A percentile compares a stretch with the other conserved stretches of the same genome.
phyloP scores from a whole-genome alignment of 2,797 vertebrate genomes.

The Ctenopoma multispine region DNA sequence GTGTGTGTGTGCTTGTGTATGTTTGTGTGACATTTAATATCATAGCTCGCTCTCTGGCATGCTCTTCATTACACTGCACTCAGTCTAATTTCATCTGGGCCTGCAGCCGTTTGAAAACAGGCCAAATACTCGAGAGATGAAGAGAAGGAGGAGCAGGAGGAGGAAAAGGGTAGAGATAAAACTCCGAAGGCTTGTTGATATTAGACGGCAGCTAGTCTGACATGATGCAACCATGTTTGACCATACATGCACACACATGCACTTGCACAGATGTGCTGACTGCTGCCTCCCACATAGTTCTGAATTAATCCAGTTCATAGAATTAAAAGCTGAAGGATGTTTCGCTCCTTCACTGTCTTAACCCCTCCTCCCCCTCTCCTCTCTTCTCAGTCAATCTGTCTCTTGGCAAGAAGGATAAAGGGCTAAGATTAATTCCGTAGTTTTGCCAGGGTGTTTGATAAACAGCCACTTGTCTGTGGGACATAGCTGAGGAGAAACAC shows the following conservation, averaged over 20 bases:
- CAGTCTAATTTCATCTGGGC: conserved; percentile 77
- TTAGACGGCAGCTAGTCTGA: conserved; percentile 64
- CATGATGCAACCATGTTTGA: conserved; percentile 49
- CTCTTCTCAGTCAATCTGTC: conserved; percentile 5
- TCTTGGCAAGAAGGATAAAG: conserved; percentile 63
- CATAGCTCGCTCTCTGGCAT: conserved; percentile 66
- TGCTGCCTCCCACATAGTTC: conserved; percentile 45
- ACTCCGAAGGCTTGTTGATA: conserved; percentile 65
- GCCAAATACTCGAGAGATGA: conserved; percentile 69
- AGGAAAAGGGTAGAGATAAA: conserved; percentile 49
- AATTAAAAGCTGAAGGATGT: conserved; percentile 78
- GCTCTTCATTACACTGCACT: conserved; percentile 75
- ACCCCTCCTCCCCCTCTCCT: conserved; percentile 1
- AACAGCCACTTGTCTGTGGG: conserved; percentile 79
- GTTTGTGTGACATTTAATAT: conserved; percentile 69
- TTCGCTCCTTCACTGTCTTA: conserved; percentile 44
- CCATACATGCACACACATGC: conserved; percentile 5
- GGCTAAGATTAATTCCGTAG: conserved; percentile 74
- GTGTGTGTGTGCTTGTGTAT: conserved; percentile 24
- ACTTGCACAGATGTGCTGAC: conserved; percentile 6
- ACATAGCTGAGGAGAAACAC: conserved; percentile 61
- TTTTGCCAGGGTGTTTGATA: conserved; percentile 76
- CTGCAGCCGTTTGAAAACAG: conserved; percentile 72
- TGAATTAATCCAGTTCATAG: conserved; percentile 73
- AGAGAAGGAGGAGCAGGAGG: conserved; percentile 36